Evolutionary conservation across 2,797 vertebrate species (phyloP), one percentile per base, ranked within the genome.

Genomic region (Galagoides demidoff): DNA sequence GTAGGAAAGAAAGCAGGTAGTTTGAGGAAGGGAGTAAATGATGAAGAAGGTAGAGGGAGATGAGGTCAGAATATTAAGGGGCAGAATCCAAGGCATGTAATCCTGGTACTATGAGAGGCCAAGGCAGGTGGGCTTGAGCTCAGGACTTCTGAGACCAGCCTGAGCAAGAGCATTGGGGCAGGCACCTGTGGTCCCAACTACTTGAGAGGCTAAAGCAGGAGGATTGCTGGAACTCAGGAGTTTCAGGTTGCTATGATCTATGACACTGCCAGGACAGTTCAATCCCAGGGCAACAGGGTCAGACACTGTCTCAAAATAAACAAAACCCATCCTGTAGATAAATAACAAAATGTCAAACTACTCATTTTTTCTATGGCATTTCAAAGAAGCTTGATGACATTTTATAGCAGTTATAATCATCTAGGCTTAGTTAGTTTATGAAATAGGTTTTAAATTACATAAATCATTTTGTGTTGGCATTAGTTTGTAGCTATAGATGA

Each of bases 361-460:
- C 45, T 84, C 2, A 52, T 70, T 73, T 90, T 90, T 92, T 83
- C n/a, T 95, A n/a, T 85, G 85, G 20, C 7, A 37, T 81, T 90
- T 94, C 23, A 52, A 61, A 92, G 78, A 77, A 63, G 23, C 29
- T 79, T 68, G 37, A 22, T 94, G 43, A 23, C 29, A 87, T 90
- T 96, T 87, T 73, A 68, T 84, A 90, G 39, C 43, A 71, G 2
- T 91, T 81, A 3, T 77, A 85, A 89, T 81, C 45, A 93, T 83
- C 45, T 83, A 77, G 61, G 66, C 34, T 93, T 85, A 85, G 55
- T n/a, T 85, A 88, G 55, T 52, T 95, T 92, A 85, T 59, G 37
- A 85, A 88, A 64, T 88, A 95, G 59, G 37, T 93, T 86, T 95
- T 86, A 71, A 89, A 22, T 91, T 84, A 85, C n/a, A n/a, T 70